Percentiles rank a stretch among this genome's conserved stretches.
These are phyloP conservation scores for Caracal caracal DNA, from an alignment of 2,113 vertebrate genomes.

Conservation along the genomic window DNA sequence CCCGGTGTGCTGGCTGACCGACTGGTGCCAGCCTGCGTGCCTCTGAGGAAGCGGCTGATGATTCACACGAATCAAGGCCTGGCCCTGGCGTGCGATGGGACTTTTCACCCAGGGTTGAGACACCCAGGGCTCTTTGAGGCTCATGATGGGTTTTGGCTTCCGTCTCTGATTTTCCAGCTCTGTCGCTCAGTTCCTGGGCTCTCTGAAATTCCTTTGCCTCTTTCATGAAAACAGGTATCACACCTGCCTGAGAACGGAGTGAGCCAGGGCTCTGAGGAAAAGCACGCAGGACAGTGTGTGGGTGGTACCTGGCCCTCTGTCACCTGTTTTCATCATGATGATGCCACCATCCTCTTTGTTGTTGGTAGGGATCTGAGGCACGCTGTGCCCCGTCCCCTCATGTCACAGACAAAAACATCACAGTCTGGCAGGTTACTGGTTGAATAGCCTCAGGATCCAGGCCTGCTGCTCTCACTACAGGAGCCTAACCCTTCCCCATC, in stretches of 20 bases:
- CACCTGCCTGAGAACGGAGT: rapidly evolving
- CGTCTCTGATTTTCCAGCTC: neutral
- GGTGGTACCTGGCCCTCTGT: neutral
- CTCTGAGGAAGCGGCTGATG: neutral
- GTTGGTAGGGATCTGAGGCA: neutral
- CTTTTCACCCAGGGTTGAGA: neutral
- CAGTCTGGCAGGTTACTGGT: neutral
- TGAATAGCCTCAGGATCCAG: neutral
- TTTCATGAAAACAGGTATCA: neutral
- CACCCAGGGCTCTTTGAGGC: neutral
- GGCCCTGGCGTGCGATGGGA: rapidly evolving
- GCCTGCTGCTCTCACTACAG: neutral
- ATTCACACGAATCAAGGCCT: neutral
- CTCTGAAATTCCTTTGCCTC: neutral
- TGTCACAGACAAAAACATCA: neutral
- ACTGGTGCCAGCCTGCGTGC: neutral
- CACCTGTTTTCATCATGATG: neutral
- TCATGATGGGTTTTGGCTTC: neutral
- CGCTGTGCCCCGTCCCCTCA: neutral
- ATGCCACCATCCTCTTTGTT: neutral
- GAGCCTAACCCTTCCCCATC: neutral
- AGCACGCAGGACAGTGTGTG: neutral
- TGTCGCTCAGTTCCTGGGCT: rapidly evolving
- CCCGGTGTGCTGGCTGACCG: rapidly evolving
- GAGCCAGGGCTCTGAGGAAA: neutral